Evolutionary conservation across 2,888 invertebrate genomes (phyloP).

Genomic region (Diarsia dahlii): DNA sequence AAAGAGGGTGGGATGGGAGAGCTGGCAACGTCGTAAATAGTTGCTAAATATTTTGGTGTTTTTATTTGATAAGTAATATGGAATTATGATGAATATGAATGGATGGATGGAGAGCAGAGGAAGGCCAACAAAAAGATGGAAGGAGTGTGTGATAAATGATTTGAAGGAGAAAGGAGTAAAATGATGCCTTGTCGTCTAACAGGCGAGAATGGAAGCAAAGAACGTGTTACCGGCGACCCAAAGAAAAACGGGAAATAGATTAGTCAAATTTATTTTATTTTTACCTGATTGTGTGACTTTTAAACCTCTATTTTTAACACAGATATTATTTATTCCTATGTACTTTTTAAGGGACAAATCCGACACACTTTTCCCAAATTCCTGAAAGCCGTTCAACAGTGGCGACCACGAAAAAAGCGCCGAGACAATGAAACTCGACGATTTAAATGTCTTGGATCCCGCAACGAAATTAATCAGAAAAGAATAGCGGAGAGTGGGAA

Average conservation of each 20-base stretch:
- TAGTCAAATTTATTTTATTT: no score
- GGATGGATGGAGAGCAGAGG: not conserved
- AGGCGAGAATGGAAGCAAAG: not conserved
- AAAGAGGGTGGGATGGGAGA: not conserved
- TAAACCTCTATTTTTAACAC: not conserved
- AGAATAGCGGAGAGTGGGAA: no score
- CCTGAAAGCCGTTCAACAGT: no score
- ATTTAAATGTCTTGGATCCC: no score
- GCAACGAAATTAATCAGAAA: no score
- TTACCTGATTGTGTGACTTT: not conserved
- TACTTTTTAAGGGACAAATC: no score
- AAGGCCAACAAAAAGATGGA: not conserved
- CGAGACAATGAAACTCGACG: no score
- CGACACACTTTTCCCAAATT: no score
- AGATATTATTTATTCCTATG: no score
- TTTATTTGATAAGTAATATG: not conserved
- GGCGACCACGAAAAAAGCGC: no score
- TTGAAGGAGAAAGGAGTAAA: not conserved
- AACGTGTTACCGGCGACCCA: not conserved
- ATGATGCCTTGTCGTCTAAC: not conserved
- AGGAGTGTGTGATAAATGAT: not conserved
- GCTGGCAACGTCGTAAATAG: slow-evolving; percentile 2
- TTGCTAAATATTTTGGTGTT: not conserved
- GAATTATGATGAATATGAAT: not conserved
- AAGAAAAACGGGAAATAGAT: no score